Conservation (phyloP, 2,797 vertebrate genomes). For the Cottoperca gobio region DNA sequence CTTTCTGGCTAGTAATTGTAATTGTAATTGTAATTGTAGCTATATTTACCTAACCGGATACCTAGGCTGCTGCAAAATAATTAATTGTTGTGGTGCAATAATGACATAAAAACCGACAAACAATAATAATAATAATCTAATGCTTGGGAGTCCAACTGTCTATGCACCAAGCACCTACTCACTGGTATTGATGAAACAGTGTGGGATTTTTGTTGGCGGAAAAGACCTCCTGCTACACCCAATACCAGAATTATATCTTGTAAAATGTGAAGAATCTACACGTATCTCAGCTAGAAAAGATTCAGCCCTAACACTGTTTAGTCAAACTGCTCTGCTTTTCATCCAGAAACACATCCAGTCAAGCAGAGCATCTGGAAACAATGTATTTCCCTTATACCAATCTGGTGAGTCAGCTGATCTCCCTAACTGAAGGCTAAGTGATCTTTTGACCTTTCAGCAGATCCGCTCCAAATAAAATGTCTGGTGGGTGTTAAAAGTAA, state of each 20-base stretch:
- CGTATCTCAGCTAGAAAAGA: neutral
- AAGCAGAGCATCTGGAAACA: constrained; percentile 66
- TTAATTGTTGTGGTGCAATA: neutral
- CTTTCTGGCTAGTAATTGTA: neutral
- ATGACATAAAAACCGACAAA: neutral
- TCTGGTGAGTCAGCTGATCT: constrained; percentile 57
- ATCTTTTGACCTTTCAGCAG: constrained; percentile 50
- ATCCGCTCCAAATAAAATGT: constrained; percentile 44
- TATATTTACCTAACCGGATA: neutral
- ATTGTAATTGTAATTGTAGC: neutral
- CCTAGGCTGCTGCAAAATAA: neutral
- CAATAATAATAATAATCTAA: neutral
- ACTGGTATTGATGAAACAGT: too few relatives aligned
- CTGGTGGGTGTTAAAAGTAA: constrained; percentile 41
- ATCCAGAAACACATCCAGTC: neutral
- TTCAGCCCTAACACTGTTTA: neutral
- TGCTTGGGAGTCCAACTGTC: neutral
- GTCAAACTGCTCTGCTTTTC: neutral
- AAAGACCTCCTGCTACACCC: neutral
- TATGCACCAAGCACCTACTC: neutral
- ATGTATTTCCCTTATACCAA: constrained; percentile 26
- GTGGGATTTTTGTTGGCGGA: neutral
- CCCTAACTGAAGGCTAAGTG: constrained; percentile 9
- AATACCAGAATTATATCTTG: neutral
- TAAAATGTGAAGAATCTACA: neutral